Evolutionary conservation across 1,140 invertebrate genomes (phyloP), one percentile per base, ranked within the genome.

Genomic region (Antheraea pernyi): DNA sequence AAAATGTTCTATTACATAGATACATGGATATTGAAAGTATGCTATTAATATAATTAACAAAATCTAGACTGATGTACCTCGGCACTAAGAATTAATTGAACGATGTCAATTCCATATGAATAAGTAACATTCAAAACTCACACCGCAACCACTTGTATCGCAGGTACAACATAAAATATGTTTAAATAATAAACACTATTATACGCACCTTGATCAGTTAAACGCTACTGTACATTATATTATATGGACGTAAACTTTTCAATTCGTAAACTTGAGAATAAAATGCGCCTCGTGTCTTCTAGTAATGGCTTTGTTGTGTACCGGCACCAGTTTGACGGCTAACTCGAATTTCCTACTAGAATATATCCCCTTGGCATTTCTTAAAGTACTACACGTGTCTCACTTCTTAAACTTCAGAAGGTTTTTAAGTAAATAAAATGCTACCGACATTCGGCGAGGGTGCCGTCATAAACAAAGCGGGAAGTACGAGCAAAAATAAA

Each of bases 221-320:
- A 42, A 11, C 7, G 7, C 39, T 42, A 8, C 7, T 10, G 7
- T 42, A 42, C 22, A 30, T 1, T 30, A 30, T 2, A 1, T 42
- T 42, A 69, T 59, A 58, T 39, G 19, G 16, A 61, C 68, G 53
- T 68, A 46, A 80, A 82, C 73, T 81, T 83, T 71, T 67, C 74
- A 74, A 71, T 75, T 79, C 73, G 74, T 76, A 76, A 85, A 82
- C 78, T 84, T 80, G 69, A 72, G 80, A 85, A 84, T 85, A 83
- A 82, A 79, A 81, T 84, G 72, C 77, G 72, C 61, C 72, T 58
- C 69, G 68, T 73, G 69, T 77, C 74, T 78, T 62, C 70, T 73
- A 66, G 69, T 82, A 84, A 83, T 86, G 79, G 82, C 78, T 83
- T 86, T 86, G 78, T 84, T 83, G 77, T 86, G 82, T 86, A 80